A percentile compares a stretch with the other conserved stretches of the same genome.
Conservation (phyloP, 37 sponge, comb jelly and placozoan genomes). For the Hexactinellida sp. region DNA sequence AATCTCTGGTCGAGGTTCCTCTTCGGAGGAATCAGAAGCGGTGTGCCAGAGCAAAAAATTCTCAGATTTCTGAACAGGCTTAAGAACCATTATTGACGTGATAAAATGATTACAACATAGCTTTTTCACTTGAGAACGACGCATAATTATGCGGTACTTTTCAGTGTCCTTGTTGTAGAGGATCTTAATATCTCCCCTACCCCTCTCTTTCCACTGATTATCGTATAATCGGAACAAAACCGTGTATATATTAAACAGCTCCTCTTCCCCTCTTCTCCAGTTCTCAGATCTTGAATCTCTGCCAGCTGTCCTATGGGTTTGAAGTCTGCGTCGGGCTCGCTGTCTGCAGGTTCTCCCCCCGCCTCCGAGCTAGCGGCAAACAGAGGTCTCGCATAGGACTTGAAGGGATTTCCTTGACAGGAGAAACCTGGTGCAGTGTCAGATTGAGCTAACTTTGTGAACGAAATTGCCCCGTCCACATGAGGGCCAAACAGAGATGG, state of each 20-base stretch:
- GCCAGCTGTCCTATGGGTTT: slow-evolving; percentile 63
- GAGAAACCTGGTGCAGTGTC: slow-evolving; percentile 15
- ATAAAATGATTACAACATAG: slow-evolving; percentile 88
- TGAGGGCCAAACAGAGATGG: slow-evolving; percentile 14
- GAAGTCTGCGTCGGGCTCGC: slow-evolving; percentile 65
- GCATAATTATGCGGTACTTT: slow-evolving; percentile 59
- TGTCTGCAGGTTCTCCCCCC: slow-evolving; percentile 40
- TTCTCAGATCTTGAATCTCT: slow-evolving; percentile 30
- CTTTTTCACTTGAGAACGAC: slow-evolving; percentile 78
- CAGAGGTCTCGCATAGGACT: neutral
- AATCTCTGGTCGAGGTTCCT: slow-evolving; percentile 47
- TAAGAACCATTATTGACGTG: slow-evolving; percentile 55
- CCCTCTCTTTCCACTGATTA: slow-evolving; percentile 88
- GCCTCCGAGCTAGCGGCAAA: neutral
- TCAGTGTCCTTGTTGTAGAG: slow-evolving; percentile 34
- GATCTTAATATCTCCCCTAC: slow-evolving; percentile 85
- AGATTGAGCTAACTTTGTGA: slow-evolving; percentile 33
- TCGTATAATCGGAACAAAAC: slow-evolving; percentile 76
- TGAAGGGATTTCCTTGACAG: neutral
- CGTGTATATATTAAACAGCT: slow-evolving; percentile 37
- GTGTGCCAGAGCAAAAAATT: slow-evolving; percentile 71
- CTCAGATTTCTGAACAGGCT: slow-evolving; percentile 31
- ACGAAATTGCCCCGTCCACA: slow-evolving; percentile 9
- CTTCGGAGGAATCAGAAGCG: slow-evolving; percentile 51
- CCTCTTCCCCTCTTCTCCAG: slow-evolving; percentile 70